phyloP scores from a whole-genome alignment of 2,888 invertebrate genomes.

The Helicoverpa assulta region DNA sequence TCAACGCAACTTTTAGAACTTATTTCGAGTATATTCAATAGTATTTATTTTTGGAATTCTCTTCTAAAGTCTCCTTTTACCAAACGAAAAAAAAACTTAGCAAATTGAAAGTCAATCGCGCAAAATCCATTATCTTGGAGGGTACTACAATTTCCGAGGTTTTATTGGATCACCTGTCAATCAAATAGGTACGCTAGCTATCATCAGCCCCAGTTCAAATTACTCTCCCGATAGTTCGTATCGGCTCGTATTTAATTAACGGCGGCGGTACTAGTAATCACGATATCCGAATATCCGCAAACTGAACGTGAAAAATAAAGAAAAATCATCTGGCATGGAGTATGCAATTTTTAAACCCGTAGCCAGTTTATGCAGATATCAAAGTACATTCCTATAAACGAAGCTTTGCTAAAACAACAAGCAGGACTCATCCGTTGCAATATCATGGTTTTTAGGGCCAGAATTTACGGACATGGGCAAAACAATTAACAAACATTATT shows the following conservation, averaged over 20 bases:
- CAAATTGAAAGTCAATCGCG: neutral
- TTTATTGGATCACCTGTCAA: constrained; percentile 5
- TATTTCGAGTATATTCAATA: neutral
- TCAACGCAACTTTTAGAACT: neutral
- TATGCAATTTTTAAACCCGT: neutral
- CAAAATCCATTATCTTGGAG: neutral
- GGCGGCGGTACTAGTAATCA: constrained; percentile 11
- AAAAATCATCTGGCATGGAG: too few species aligned
- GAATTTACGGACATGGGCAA: too few species aligned
- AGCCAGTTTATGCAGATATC: neutral
- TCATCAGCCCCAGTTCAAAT: constrained; percentile 10
- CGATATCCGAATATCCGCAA: constrained; percentile 2
- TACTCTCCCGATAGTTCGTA: neutral
- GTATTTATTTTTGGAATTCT: neutral
- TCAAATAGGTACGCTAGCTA: neutral
- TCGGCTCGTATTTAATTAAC: constrained; percentile 21
- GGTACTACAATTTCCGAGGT: neutral
- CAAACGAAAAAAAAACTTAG: too few species aligned
- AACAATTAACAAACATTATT: too few species aligned
- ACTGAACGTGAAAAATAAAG: constrained; percentile 6
- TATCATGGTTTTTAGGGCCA: neutral
- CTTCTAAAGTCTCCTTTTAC: too few species aligned
- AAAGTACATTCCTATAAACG: neutral
- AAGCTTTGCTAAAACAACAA: neutral
- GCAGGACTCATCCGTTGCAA: neutral